Evolutionary conservation across 2,797 vertebrate genomes (phyloP), one percentile per base, ranked within the genome.

Genomic region (Eptatretus atami): DNA sequence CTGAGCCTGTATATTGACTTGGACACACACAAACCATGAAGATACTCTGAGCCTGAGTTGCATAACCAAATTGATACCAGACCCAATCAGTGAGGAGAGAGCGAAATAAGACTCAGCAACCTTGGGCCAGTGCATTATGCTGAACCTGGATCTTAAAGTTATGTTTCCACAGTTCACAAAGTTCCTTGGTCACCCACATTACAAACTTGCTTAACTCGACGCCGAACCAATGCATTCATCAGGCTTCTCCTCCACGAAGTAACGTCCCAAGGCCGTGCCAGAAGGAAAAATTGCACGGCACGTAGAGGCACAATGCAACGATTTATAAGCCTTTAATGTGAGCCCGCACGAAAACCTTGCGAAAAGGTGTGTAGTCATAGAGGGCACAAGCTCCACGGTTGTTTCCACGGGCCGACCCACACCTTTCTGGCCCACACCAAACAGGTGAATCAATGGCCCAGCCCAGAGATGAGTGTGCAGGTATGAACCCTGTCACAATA

Each of bases 131-230:
- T 44, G 31, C n/a, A 44, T 44, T 44, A 44, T 8, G 31, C n/a
- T 8, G 31, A 25, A n/a, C 57, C 31, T 25, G n/a, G 57, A 61
- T 72, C 72, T 76, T 94, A 98, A 80, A 98, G 85, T 80, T 96
- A 90, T 1, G 92, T 96, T 69, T 98, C 92, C 84, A 98, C 94
- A 69, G 95, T 72, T 98, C 92, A 71, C 92, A 96, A 77, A 81
- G 79, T 73, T 98, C n/a, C 90, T 1, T 93, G 84, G 71, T 95
- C 81, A 77, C 93, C 87, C 64, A 95, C 79, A 78, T 80, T 98
- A 96, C 93, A 78, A 98, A 98, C 71, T 93, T 94, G 8, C 15
- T n/a, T 15, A 15, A 1, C 15, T 25, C 57, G 57, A 9, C 55
- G 55, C 6, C 55, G 55, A 60, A 15, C 11, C 55, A 9, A 15